Evolutionary conservation across 2,888 invertebrate species (phyloP), one percentile per base, ranked within the genome.

Genomic region (Microplitis manilae): DNA sequence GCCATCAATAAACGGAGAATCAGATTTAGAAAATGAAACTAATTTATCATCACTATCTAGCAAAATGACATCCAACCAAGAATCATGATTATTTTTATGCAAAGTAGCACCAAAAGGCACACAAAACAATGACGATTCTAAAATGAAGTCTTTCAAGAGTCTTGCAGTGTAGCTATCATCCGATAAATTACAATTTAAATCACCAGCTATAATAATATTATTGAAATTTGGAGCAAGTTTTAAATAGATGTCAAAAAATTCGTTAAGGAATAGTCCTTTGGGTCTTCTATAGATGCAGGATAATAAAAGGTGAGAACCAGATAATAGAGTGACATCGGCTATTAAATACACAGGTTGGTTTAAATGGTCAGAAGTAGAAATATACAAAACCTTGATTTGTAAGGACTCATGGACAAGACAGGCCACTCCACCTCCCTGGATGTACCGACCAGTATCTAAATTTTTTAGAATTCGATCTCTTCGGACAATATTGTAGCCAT

Each of bases 201-300:
- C 41, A 9, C 9, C 9, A 50, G 9, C 41, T 50, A 50, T 50
- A 0, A 50, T 50, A 7, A 50, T 50, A 50, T 50, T 50, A 1
- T 50, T 50, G 6, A 50, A 50, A 41, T 41, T 41, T 41, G 41
- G 41, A 6, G 41, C 41, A 41, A 41, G 41, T 41, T 9, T 41
- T 41, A 9, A 41, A 41, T 6, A 41, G 9, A 6, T 41, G 7
- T 41, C 41, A 41, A 6, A 41, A 9, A 41, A 41, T 41, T 41
- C 41, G 1, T 41, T 41, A 0, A 41, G 41, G 9, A 41, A 41
- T 41, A 41, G 41, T 41, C 41, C 6, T 38, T 69, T 70, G 1
- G 76, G 71, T 9, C 50, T 69, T 7, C 76, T 62, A 15, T 76
- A 69, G 1, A 75, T 15, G 2, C 69, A 68, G 5, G 75, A 30